These are phyloP conservation scores for Bufo bufo DNA, from an alignment of 2,113 vertebrate genomes.

Conservation along the genomic window DNA sequence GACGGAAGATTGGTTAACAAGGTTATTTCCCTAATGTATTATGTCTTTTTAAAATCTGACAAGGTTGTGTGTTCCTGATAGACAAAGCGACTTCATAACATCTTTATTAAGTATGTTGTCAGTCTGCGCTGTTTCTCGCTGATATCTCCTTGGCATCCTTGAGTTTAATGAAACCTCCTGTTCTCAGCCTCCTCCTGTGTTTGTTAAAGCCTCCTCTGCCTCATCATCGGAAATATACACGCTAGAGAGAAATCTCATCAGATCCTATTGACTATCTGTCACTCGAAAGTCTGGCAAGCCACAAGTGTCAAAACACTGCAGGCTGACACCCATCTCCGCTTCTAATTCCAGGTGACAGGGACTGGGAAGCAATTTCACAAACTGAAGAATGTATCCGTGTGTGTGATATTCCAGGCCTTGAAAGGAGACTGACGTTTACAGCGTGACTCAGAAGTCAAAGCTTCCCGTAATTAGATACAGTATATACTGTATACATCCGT, in stretches of 20 bases:
- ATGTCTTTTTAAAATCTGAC: conserved; percentile 49
- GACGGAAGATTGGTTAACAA: conserved; percentile 34
- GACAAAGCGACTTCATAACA: conserved; percentile 60
- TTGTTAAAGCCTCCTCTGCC: conserved; percentile 60
- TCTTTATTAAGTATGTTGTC: conserved; percentile 58
- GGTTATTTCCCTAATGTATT: conserved; percentile 54
- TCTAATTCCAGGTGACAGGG: conserved; percentile 41
- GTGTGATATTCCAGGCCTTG: conserved; percentile 43
- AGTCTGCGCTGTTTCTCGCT: conserved; percentile 56
- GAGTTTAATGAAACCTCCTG: conserved; percentile 60
- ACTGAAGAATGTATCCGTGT: conserved; percentile 53
- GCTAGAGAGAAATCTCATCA: conserved; percentile 60
- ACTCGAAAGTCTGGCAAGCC: conserved; percentile 54
- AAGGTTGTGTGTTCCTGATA: conserved; percentile 47
- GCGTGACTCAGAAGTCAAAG: conserved; percentile 26
- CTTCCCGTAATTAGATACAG: conserved; percentile 61
- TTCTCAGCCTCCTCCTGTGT: conserved; percentile 64
- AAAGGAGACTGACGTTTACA: conserved; percentile 33
- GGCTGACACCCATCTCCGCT: conserved; percentile 53
- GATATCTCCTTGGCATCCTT: conserved; percentile 54
- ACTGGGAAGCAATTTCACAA: conserved; percentile 50
- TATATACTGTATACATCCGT: conserved; percentile 2
- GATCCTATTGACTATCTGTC: conserved; percentile 61
- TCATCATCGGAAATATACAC: conserved; percentile 61
- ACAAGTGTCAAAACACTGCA: conserved; percentile 50